These are phyloP conservation scores for Lepus europaeus DNA, from an alignment of 2,113 vertebrate species.

Conservation along the genomic window DNA sequence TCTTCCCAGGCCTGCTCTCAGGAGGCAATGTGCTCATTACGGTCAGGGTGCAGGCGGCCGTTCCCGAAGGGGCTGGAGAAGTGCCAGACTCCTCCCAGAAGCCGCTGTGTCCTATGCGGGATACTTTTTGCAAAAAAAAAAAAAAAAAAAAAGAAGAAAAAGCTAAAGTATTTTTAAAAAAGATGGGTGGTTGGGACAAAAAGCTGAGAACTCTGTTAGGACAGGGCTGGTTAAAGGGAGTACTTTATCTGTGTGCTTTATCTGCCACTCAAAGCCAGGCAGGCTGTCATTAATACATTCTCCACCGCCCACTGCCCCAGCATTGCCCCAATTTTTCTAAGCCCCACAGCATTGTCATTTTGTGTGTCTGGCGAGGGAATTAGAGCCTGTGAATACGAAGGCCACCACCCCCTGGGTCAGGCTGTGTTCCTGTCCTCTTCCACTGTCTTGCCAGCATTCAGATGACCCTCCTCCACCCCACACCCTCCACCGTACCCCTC, in stretches of 20 bases:
- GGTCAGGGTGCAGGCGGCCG: constrained; percentile 26
- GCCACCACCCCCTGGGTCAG: constrained; percentile 80
- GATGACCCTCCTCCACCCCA: constrained; percentile 73
- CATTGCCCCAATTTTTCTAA: constrained; percentile 87
- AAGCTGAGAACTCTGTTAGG: constrained; percentile 13
- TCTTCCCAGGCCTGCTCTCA: neutral
- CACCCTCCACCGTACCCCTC: constrained; percentile 66
- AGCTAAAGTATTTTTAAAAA: constrained; percentile 50
- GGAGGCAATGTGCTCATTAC: constrained; percentile 44
- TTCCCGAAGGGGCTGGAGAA: constrained; percentile 28
- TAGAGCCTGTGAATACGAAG: constrained; percentile 85
- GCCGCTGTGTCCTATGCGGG: neutral
- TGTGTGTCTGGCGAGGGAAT: constrained; percentile 87
- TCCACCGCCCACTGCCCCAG: constrained; percentile 80
- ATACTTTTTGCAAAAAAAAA: neutral
- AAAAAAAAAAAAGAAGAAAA: neutral
- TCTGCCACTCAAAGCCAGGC: constrained; percentile 83
- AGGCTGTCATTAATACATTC: constrained; percentile 83
- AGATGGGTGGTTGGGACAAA: constrained; percentile 41
- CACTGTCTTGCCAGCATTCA: constrained; percentile 84
- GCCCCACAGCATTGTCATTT: constrained; percentile 88
- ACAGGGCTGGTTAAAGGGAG: neutral
- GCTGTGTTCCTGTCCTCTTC: constrained; percentile 85
- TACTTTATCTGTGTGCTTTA: constrained; percentile 48
- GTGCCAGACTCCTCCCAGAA: neutral